Conservation (phyloP, 1,140 invertebrate species). For the Hycleus phaleratus region DNA sequence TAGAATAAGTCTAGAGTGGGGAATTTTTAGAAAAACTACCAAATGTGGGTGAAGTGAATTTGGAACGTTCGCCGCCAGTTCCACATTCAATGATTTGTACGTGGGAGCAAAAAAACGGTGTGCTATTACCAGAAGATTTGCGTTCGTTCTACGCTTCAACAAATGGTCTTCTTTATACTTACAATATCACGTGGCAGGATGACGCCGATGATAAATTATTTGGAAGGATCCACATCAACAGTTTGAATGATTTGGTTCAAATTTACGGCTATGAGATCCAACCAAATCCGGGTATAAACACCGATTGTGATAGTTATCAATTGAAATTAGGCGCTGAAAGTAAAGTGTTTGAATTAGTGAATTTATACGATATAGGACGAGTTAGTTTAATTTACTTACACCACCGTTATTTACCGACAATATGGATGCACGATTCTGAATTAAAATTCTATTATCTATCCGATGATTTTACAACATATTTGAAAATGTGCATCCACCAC, state of each 20-base stretch:
- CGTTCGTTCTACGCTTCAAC: slow-evolving; percentile 79
- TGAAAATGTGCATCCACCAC: slow-evolving; percentile 80
- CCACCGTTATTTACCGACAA: slow-evolving; percentile 27
- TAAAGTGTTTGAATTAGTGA: slow-evolving; percentile 30
- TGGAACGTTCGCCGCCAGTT: slow-evolving; percentile 45
- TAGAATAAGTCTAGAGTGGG: not conserved
- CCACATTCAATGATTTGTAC: slow-evolving; percentile 47
- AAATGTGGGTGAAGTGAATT: slow-evolving; percentile 59
- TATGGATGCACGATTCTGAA: slow-evolving; percentile 31
- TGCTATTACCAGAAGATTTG: slow-evolving; percentile 71
- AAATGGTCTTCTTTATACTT: slow-evolving; percentile 75
- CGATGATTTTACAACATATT: slow-evolving; percentile 77
- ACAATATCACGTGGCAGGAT: slow-evolving; percentile 20
- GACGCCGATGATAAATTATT: slow-evolving; percentile 13
- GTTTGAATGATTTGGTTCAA: slow-evolving; percentile 22
- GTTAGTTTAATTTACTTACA: slow-evolving; percentile 35
- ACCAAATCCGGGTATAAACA: slow-evolving; percentile 20
- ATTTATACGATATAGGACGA: slow-evolving; percentile 24
- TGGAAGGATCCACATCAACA: slow-evolving; percentile 31
- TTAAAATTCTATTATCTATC: slow-evolving; percentile 71
- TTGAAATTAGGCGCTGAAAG: slow-evolving; percentile 23
- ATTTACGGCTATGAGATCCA: slow-evolving; percentile 29
- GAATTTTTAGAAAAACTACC: slow-evolving; percentile 2
- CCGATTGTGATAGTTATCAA: slow-evolving; percentile 15
- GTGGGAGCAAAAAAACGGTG: slow-evolving; percentile 78